Evolutionary conservation across 2,113 vertebrate species (phyloP), one percentile per base, ranked within the genome.

Genomic region (Isurus oxyrinchus): DNA sequence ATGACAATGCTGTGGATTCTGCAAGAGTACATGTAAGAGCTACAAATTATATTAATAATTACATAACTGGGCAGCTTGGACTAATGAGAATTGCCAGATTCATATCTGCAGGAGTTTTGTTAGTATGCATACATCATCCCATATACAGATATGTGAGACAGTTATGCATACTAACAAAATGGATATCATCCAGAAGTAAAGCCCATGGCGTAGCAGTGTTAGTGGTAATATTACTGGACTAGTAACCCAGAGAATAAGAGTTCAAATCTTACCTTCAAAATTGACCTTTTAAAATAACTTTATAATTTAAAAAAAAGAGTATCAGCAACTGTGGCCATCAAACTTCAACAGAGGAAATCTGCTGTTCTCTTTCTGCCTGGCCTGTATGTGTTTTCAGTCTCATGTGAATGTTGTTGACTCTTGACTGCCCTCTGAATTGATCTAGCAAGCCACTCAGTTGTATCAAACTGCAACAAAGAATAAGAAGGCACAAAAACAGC

Each of bases 1-100:
- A 99, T 96, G 99, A 99, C 97, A 98, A 99, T 66, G 99, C 99
- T 0, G 98, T 99, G 25, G 99, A 99, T 96, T 99, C 99, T 96
- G 99, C 99, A 69, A 98, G 99, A 93, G 97, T 99, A 96, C 99
- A 99, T 63, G 99, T 99, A 97, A 98, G 99, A 49, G n/a, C 31
- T 63, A 57, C 90, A 94, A n/a, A 63, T 94, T 63, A 40, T 53
- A 27, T 88, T 88, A 49, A 27, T 55, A 25, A 61, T n/a, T 61
- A 35, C 10, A 94, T 94, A 63, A 94, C 57, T 25, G 55, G 57
- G 55, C 0, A 4, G 55, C 4, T 59, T n/a, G 87, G 25, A 91
- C 13, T 14, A 91, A 57, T 35, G 27, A 21, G 59, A 10, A 63
- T 63, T 21, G n/a, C 57, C 40, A 2, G 16, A 94, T 35, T 63